These are phyloP conservation scores for Whitmania pigra DNA, from an alignment of 1,140 invertebrate genomes.

Conservation along the genomic window DNA sequence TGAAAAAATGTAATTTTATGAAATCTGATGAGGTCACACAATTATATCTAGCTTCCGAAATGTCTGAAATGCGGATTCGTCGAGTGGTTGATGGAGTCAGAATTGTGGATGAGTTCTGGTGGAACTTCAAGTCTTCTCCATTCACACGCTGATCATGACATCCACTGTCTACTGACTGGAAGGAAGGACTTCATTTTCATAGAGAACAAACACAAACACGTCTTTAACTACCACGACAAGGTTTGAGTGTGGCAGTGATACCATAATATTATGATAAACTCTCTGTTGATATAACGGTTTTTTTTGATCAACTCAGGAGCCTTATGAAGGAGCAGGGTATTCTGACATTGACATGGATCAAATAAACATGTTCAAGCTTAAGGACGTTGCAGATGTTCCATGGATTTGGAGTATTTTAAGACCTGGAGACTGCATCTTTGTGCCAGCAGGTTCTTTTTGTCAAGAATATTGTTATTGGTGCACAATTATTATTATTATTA, in stretches of 20 bases:
- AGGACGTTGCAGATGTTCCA: constrained; percentile 30
- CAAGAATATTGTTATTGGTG: neutral
- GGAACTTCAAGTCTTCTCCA: constrained; percentile 37
- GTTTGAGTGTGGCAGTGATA: constrained; percentile 22
- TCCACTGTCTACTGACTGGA: constrained; percentile 40
- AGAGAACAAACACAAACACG: constrained; percentile 31
- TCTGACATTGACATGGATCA: constrained; percentile 38
- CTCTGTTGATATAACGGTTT: neutral
- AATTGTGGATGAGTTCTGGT: constrained; percentile 41
- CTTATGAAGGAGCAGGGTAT: constrained; percentile 32
- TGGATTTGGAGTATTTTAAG: constrained; percentile 38
- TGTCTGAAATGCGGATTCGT: constrained; percentile 34
- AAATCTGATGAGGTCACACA: neutral
- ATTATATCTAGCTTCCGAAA: constrained; percentile 31
- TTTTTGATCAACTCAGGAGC: constrained; percentile 26
- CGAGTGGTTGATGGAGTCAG: constrained; percentile 33
- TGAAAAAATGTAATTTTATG: no score
- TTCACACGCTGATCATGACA: constrained; percentile 38
- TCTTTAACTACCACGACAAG: constrained; percentile 32
- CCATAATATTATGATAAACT: neutral
- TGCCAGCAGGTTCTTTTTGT: constrained; percentile 36
- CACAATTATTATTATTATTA: neutral
- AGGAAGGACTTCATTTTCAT: constrained; percentile 41
- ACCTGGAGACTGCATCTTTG: constrained; percentile 39
- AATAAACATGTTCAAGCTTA: constrained; percentile 37